Percentiles rank a stretch among this genome's conserved stretches.
These are phyloP conservation scores for Drosophila buzzatii DNA, from an alignment of 2,888 invertebrate species.

Conservation along the genomic window DNA sequence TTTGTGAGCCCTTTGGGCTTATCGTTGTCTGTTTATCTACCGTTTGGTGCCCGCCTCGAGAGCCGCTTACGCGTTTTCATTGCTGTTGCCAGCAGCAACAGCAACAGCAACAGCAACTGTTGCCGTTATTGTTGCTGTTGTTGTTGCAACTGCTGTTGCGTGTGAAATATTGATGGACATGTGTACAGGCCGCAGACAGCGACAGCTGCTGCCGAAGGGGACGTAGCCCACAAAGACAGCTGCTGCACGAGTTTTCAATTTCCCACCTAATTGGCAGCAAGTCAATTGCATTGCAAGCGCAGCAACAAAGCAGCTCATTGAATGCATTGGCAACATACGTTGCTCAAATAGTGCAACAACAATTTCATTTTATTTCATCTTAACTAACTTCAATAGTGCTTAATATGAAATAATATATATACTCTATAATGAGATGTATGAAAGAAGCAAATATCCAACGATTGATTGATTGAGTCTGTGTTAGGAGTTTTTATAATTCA, in stretches of 20 bases:
- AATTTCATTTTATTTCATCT: slow-evolving; percentile 1
- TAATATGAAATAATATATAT: not conserved
- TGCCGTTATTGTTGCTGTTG: slow-evolving; percentile 21
- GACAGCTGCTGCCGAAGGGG: slow-evolving; percentile 37
- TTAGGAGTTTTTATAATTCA: no score
- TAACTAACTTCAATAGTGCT: not conserved
- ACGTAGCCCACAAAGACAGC: slow-evolving; percentile 29
- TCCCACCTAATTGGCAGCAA: slow-evolving; percentile 69
- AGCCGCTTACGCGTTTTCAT: slow-evolving; percentile 67
- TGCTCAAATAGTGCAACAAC: not conserved
- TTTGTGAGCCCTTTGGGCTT: slow-evolving; percentile 41
- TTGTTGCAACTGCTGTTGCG: slow-evolving; percentile 27
- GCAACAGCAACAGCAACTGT: slow-evolving; percentile 18
- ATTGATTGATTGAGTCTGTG: no score
- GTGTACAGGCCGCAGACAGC: slow-evolving; percentile 44
- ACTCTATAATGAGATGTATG: not conserved
- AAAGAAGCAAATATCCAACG: no score
- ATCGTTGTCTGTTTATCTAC: slow-evolving; percentile 67
- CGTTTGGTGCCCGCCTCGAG: slow-evolving; percentile 39
- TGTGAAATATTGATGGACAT: slow-evolving; percentile 70
- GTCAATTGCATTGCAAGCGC: slow-evolving; percentile 54
- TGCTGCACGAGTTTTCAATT: slow-evolving; percentile 50
- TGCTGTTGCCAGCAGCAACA: slow-evolving; percentile 62
- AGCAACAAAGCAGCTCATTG: slow-evolving; percentile 17
- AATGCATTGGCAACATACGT: slow-evolving; percentile 4